phyloP scores from a whole-genome alignment of 2,888 invertebrate genomes.

The Eupithecia centaureata region DNA sequence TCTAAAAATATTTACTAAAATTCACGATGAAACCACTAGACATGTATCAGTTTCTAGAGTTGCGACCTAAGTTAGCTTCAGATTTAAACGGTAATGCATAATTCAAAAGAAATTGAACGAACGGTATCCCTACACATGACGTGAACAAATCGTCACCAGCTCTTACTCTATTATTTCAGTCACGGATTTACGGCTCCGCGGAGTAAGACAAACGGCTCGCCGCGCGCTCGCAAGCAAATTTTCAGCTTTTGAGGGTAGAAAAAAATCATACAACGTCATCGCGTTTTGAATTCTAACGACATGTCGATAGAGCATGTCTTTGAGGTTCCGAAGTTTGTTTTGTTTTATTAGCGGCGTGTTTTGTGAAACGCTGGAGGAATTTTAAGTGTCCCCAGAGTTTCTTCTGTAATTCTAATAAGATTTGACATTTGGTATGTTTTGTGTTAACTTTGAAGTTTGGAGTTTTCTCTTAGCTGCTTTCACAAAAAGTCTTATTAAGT shows the following conservation, averaged over 20 bases:
- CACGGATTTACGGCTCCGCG: slow-evolving; percentile 67
- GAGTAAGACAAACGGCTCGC: slow-evolving; percentile 64
- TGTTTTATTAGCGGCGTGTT: slow-evolving; percentile 38
- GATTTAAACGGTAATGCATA: neutral
- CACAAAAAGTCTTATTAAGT: neutral
- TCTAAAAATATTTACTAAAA: neutral
- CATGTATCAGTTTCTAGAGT: too few relatives aligned
- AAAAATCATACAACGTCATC: slow-evolving; percentile 45
- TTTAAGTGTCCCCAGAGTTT: slow-evolving; percentile 17
- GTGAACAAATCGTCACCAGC: neutral
- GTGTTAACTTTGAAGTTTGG: slow-evolving; percentile 7
- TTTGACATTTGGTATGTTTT: slow-evolving; percentile 10
- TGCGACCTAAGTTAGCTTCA: neutral
- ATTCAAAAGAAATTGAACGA: neutral
- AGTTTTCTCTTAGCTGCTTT: slow-evolving; percentile 8
- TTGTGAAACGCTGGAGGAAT: slow-evolving; percentile 24
- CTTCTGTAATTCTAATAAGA: slow-evolving; percentile 7
- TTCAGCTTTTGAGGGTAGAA: slow-evolving; percentile 48
- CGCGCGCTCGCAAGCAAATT: slow-evolving; percentile 64
- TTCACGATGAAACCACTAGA: neutral
- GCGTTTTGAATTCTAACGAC: slow-evolving; percentile 42
- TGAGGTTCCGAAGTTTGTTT: slow-evolving; percentile 47
- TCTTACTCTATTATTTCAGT: slow-evolving; percentile 61
- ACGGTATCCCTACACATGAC: neutral
- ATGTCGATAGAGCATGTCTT: slow-evolving; percentile 38